Conservation (phyloP, 2,113 vertebrate genomes). For the Osmerus mordax region DNA sequence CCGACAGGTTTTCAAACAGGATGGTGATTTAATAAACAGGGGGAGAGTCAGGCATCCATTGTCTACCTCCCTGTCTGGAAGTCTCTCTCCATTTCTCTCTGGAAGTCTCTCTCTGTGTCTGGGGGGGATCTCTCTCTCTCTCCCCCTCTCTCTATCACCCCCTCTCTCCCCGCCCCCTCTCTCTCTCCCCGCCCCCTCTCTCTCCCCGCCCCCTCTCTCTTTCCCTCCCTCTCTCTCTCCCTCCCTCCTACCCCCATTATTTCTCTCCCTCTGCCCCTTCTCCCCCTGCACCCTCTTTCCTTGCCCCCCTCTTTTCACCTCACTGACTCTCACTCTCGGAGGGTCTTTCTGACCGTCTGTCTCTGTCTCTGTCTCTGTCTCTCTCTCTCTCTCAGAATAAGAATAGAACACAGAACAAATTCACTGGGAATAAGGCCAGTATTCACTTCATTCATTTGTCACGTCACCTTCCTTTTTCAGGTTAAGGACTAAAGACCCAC, state of each 20-base stretch:
- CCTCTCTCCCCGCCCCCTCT: not conserved
- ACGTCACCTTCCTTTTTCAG: not conserved
- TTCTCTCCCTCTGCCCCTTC: not conserved
- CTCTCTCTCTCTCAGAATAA: not conserved
- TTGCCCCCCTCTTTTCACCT: constrained; percentile 2
- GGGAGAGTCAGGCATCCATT: not conserved
- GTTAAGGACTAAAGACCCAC: not conserved
- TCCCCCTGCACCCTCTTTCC: not conserved
- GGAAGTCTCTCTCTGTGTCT: not conserved
- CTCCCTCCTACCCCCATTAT: not conserved
- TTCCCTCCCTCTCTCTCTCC: not conserved
- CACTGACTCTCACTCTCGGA: constrained; percentile 30
- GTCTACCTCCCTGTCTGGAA: not conserved
- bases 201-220: not conserved
- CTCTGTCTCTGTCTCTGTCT: not conserved
- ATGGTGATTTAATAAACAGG: constrained; percentile 54
- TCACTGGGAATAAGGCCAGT: no score
- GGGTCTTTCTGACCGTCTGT: not conserved
- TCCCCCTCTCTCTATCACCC: not conserved
- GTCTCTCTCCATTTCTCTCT: constrained; percentile 3
- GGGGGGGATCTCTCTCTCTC: not conserved
- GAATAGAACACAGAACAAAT: not conserved
- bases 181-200: not conserved
- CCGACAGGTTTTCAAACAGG: constrained; percentile 59
- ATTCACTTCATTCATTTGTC: no score